Base-by-base conservation (phyloP, 2,797 vertebrate genomes). In the Austrolebias charrua region DNA sequence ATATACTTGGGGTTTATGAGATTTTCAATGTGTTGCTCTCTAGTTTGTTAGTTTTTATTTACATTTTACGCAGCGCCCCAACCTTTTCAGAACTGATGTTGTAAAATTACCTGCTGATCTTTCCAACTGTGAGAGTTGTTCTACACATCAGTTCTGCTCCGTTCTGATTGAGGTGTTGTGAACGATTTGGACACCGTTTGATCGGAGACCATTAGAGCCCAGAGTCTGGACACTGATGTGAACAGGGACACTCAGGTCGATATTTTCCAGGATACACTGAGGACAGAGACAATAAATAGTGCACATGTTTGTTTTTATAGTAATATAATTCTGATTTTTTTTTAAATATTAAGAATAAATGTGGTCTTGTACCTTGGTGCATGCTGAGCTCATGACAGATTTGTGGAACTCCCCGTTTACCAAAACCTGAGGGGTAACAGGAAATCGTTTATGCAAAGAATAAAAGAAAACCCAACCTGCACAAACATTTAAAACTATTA, bases 311-410 rank as follows among this genome's bases (percentile, higher is more conserved):
- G n/a, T 31, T 50, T 63, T 8, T 3, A 19, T 19, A 0, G 19
- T 42, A 40, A 51, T 28, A 54, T 9, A 29, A 45, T 8, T 5
- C 1, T 52, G 5, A 24, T 24, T 24, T 24, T 24, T 24, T 2
- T 3, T 2, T 4, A 51, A 15, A 28, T 3, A 35, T n/a, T n/a
- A 14, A 31, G 1, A 2, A 2, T 58, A 16, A 6, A n/a, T 2
- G n/a, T 29, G 48, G 6, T 5, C 20, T 7, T 11, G 40, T 85
- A 90, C 86, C 78, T 90, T 91, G 31, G 79, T 86, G 74, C 73
- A 88, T 0, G 82, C 86, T 64, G 83, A 93, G 81, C 86, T 89
- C 87, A 81, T 64, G 56, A 79, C 80, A 33, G 81, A 88, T 76
- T 90, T 89, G 50, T 63, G 73, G 62, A 87, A 85, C 31, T 90